Base-by-base conservation (phyloP, 2,113 vertebrate species). In the Cinclus mexicanus region DNA sequence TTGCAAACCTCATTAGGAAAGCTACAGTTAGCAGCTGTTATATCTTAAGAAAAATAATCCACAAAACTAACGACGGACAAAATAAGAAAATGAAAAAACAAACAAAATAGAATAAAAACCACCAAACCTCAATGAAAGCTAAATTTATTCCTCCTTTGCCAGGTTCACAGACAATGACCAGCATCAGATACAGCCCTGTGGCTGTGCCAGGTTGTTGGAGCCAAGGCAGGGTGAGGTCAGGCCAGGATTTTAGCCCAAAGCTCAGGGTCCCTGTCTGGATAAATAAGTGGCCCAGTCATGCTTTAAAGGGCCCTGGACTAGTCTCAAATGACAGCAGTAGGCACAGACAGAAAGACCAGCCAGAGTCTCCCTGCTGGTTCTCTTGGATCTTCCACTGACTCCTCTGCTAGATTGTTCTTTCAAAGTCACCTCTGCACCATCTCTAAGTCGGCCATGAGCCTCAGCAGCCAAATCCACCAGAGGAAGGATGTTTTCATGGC, bases 181-280 rank as follows among this genome's bases (percentile, higher is more conserved):
- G 33, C 2, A 4, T 50, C 23, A 46, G 24, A 39, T 1, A n/a
- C 1, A 1, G 21, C 28, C 12, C 18, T 16, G 11, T 10, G 24
- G 33, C 49, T 1, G 1, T 1, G 1, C 13, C 15, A 52, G 17
- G 14, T 3, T 35, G 12, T 6, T 60, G 31, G 19, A 46, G 23
- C 8, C 24, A 50, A 33, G 28, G 29, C 4, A 9, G 15, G 13
- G 14, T 52, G 20, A 75, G 33, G 22, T 46, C 50, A 70, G 28
- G 22, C 39, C 35, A 35, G 17, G 33, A 26, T 7, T 31, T 21
- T 17, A 65, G 12, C 33, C 16, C 0, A 0, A 3, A 68, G 31
- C 13, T 35, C 59, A 12, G 28, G 6, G 8, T 50, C 5, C 21
- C 16, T 55, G 28, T 29, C 50, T 60, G n/a, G 24, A 49, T 29